Conservation (phyloP, 2,113 vertebrate species). For the Myiozetetes cayanensis region DNA sequence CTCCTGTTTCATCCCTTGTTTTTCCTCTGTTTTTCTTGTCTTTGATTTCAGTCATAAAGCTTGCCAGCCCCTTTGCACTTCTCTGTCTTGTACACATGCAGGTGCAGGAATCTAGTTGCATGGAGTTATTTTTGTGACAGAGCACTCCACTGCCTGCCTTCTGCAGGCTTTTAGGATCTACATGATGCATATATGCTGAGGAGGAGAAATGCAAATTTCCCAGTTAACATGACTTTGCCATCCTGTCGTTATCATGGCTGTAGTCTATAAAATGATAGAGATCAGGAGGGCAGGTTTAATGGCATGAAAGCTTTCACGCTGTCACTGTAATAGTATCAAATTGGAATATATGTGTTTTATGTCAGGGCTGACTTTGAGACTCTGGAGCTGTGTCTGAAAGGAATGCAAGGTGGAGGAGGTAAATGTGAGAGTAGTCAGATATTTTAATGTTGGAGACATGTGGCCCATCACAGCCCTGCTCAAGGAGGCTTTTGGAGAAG, state of each 20-base stretch:
- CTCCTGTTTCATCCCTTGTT: background rate
- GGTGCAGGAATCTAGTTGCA: background rate
- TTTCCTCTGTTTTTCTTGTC: background rate
- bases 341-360: background rate
- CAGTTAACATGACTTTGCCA: background rate
- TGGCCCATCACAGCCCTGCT: background rate
- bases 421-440: background rate
- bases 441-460: background rate
- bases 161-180: background rate
- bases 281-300: conserved; percentile 26
- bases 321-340: background rate
- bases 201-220: background rate
- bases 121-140: background rate
- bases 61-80: background rate
- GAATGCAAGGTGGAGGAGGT: background rate
- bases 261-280: background rate
- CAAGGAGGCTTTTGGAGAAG: background rate
- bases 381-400: background rate
- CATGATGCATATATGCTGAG: background rate
- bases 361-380: background rate
- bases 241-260: background rate
- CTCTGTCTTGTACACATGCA: background rate
- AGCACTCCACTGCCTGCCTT: background rate
- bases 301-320: background rate
- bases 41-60: background rate